Evolutionary conservation across 2,888 invertebrate species (phyloP).

Genomic region (Masnerella sp.): DNA sequence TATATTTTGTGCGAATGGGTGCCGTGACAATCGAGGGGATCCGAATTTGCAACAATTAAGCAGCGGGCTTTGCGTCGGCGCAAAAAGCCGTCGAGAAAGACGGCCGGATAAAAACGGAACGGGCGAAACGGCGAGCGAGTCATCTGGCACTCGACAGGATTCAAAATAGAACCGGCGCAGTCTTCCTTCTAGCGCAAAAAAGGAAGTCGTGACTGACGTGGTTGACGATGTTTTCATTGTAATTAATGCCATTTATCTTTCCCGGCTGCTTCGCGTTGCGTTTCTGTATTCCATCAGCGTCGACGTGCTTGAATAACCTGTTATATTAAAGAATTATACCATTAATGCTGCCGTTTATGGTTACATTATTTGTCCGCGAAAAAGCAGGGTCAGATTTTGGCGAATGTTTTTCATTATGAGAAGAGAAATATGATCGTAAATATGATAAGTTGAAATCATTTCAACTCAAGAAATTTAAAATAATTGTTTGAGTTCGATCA

Average conservation of each 20-base stretch:
- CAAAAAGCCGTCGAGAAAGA: conserved; percentile 31
- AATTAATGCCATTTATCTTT: conserved; percentile 67
- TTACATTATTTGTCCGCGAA: conserved; percentile 39
- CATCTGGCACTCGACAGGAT: conserved; percentile 76
- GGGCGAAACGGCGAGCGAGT: conserved; percentile 64
- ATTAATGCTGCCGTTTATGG: conserved; percentile 54
- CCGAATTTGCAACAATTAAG: conserved; percentile 50
- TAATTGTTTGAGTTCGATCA: no score
- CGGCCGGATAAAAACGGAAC: conserved; percentile 56
- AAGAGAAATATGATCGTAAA: no score
- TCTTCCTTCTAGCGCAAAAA: conserved; percentile 56
- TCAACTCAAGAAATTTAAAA: no score
- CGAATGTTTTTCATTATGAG: no score
- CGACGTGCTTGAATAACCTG: conserved; percentile 55
- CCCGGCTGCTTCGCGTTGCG: conserved; percentile 50
- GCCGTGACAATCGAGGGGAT: conserved; percentile 30
- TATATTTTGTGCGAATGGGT: conserved; percentile 23
- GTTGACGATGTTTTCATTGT: conserved; percentile 74
- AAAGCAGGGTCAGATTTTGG: no score
- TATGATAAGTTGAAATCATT: no score
- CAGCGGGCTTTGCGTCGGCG: conserved; percentile 28
- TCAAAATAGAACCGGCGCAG: conserved; percentile 72
- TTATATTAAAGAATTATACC: conserved; percentile 52
- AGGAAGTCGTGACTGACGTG: conserved; percentile 62
- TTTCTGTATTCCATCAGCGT: conserved; percentile 56